These are phyloP conservation scores for Phaetusa simplex DNA, from an alignment of 2,113 vertebrate genomes.

Conservation along the genomic window DNA sequence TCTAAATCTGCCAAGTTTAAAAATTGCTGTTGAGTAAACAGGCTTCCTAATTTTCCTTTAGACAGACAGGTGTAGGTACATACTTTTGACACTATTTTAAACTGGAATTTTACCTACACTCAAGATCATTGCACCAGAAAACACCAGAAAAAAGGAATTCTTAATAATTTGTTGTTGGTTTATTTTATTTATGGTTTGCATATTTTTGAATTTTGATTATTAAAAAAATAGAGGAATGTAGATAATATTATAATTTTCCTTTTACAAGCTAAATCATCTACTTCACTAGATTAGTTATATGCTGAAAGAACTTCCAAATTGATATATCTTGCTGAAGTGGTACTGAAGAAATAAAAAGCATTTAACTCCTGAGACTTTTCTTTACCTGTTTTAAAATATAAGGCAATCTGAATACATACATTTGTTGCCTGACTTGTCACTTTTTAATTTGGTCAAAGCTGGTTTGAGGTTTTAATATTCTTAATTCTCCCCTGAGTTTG, in stretches of 20 bases:
- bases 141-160: not conserved
- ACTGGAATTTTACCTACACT: not conserved
- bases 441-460: not conserved
- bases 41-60: not conserved
- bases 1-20: not conserved
- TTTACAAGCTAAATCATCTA: not conserved
- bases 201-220: not conserved
- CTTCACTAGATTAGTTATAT: not conserved
- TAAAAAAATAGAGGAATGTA: not conserved
- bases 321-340: not conserved
- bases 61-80: rapidly evolving
- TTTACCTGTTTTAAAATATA: not conserved
- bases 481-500: not conserved
- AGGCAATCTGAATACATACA: not conserved
- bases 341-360: not conserved
- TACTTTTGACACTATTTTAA: not conserved
- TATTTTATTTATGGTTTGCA: not conserved
- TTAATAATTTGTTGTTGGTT: not conserved
- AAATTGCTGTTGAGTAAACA: not conserved
- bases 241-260: not conserved
- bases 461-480: not conserved
- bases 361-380: not conserved
- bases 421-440: not conserved
- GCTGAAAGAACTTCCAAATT: not conserved
- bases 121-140: not conserved